phyloP scores from a whole-genome alignment of 2,888 invertebrate genomes.

The Eumacrocentrus americanus region DNA sequence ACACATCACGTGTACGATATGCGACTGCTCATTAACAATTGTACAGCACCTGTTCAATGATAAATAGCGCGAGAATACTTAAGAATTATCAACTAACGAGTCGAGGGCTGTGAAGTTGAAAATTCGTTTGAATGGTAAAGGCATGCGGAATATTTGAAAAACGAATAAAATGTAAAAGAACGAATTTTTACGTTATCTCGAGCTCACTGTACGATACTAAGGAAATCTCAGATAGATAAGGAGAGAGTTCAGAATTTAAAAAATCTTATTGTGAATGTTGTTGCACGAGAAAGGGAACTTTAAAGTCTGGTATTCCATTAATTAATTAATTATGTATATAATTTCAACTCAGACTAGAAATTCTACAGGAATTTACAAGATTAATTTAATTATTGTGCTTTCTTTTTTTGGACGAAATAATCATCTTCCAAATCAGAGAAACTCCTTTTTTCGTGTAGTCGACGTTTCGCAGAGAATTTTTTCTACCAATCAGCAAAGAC shows the following conservation, averaged over 20 bases:
- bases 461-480: neutral
- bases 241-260: too few species aligned
- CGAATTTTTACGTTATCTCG: constrained; percentile 25
- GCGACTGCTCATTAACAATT: constrained; percentile 17
- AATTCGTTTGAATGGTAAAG: constrained; percentile 24
- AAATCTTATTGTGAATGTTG: too few species aligned
- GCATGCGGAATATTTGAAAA: constrained; percentile 5
- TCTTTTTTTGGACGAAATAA: too few species aligned
- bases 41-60: constrained; percentile 32
- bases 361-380: too few species aligned
- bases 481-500: constrained; percentile 37
- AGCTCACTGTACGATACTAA: constrained; percentile 29
- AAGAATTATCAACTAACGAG: constrained; percentile 31
- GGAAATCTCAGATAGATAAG: too few species aligned
- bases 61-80: constrained; percentile 34
- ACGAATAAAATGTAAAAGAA: neutral
- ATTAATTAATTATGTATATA: too few species aligned
- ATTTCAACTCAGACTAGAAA: too few species aligned
- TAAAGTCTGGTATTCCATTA: too few species aligned
- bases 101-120: constrained; percentile 40
- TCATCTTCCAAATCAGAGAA: too few species aligned
- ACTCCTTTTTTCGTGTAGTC: neutral
- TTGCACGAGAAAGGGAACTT: too few species aligned
- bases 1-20: constrained; percentile 25
- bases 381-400: too few species aligned